phyloP scores from a whole-genome alignment of 2,888 invertebrate species.

The Sarcophaga caerulescens region DNA sequence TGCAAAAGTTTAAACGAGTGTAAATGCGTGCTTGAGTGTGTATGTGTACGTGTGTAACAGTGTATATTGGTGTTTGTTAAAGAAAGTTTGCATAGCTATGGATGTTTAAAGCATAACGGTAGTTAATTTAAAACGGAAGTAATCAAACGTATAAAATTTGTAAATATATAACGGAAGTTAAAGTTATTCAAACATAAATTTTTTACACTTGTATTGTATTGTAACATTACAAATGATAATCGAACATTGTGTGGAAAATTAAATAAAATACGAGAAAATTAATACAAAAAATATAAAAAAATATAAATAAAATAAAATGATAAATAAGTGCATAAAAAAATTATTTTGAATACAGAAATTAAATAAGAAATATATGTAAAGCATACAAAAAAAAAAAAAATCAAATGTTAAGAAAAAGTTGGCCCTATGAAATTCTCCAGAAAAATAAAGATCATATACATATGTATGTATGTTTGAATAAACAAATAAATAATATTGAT shows the following conservation, averaged over 20 bases:
- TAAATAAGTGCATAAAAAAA: neutral
- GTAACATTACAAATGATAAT: no score
- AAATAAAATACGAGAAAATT: constrained; percentile 4
- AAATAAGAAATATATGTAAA: neutral
- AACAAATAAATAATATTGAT: no score
- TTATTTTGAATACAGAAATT: neutral
- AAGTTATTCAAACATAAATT: constrained; percentile 3
- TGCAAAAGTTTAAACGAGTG: neutral
- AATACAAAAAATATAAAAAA: constrained; percentile 4
- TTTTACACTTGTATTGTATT: neutral
- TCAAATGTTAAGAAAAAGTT: no score
- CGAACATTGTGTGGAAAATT: constrained; percentile 8
- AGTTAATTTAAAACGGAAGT: constrained; percentile 59
- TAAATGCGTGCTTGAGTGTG: no score
- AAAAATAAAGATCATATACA: no score
- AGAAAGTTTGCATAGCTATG: no score
- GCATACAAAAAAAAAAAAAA: no score
- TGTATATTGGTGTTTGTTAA: neutral
- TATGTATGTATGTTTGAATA: no score
- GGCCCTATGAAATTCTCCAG: no score
- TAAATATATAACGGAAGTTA: constrained; percentile 47
- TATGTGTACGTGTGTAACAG: neutral
- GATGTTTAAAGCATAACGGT: constrained; percentile 15
- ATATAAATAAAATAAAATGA: constrained; percentile 5
- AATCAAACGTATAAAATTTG: constrained; percentile 53